Conservation (phyloP, 92 coral and sea anemone species). For the Metridium senile region DNA sequence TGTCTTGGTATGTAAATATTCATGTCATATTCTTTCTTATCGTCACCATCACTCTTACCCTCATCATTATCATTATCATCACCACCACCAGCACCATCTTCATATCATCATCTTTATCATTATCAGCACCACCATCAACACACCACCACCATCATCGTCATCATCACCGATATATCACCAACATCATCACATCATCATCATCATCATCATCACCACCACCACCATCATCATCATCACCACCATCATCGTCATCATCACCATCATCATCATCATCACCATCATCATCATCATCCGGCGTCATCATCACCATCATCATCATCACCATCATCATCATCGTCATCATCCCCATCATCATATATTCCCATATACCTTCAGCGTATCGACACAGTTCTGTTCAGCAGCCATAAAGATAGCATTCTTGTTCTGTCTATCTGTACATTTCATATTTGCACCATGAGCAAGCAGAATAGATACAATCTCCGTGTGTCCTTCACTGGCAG, state of each 20-base stretch:
- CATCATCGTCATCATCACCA: not conserved
- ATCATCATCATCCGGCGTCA: not conserved
- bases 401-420: slow-evolving; percentile 85
- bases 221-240: not conserved
- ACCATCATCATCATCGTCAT: not conserved
- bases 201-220: too few species aligned
- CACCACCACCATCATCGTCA: not conserved
- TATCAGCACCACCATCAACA: not conserved
- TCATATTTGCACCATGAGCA: slow-evolving; percentile 66
- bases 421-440: slow-evolving; percentile 65
- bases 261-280: not conserved
- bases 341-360: not conserved
- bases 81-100: not conserved
- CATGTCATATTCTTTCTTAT: not conserved
- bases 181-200: not conserved
- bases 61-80: not conserved
- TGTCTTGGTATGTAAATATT: too few species aligned
- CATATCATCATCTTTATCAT: not conserved
- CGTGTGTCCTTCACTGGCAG: slow-evolving; percentile 79
- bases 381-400: slow-evolving; percentile 89
- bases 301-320: not conserved
- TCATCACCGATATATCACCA: not conserved
- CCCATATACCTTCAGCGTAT: slow-evolving; percentile 71
- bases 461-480: slow-evolving; percentile 54
- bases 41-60: not conserved